Evolutionary conservation across 2,888 invertebrate species (phyloP).

Genomic region (Hydrotaea cyrtoneurina): DNA sequence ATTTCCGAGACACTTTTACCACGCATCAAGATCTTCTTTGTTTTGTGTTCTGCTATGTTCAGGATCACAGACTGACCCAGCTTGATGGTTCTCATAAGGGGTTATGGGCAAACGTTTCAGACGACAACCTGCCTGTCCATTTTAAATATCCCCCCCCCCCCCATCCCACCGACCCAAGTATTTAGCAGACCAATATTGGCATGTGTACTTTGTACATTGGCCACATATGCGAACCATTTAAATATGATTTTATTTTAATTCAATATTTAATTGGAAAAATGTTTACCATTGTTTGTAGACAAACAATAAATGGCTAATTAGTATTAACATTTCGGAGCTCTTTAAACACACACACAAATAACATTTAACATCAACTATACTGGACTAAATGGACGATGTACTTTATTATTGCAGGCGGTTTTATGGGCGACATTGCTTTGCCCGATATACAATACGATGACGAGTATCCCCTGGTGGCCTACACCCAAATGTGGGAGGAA

Average conservation of each 20-base stretch:
- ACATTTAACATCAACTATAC: no score
- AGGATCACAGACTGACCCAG: no score
- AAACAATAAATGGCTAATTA: slow-evolving; percentile 29
- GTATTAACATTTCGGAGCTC: slow-evolving; percentile 22
- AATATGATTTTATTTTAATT: slow-evolving; percentile 31
- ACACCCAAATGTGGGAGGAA: slow-evolving; percentile 61
- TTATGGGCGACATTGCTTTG: slow-evolving; percentile 92
- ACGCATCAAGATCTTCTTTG: no score
- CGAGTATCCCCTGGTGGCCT: slow-evolving; percentile 73
- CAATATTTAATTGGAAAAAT: slow-evolving; percentile 63
- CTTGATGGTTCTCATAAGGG: no score
- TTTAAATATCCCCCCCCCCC: no score
- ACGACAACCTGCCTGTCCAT: no score
- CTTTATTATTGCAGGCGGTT: slow-evolving; percentile 85
- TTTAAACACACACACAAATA: background rate
- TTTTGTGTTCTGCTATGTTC: no score
- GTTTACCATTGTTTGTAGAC: slow-evolving; percentile 40
- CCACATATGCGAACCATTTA: slow-evolving; percentile 19
- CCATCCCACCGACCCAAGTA: no score
- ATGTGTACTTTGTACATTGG: background rate
- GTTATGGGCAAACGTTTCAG: no score
- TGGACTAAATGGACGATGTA: slow-evolving; percentile 12
- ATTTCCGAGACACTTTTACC: no score
- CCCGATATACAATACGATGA: slow-evolving; percentile 82
- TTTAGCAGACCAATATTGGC: background rate